Evolutionary conservation across 1,140 invertebrate species (phyloP), one percentile per base, ranked within the genome.

Genomic region (Philopotamus ludificatus): DNA sequence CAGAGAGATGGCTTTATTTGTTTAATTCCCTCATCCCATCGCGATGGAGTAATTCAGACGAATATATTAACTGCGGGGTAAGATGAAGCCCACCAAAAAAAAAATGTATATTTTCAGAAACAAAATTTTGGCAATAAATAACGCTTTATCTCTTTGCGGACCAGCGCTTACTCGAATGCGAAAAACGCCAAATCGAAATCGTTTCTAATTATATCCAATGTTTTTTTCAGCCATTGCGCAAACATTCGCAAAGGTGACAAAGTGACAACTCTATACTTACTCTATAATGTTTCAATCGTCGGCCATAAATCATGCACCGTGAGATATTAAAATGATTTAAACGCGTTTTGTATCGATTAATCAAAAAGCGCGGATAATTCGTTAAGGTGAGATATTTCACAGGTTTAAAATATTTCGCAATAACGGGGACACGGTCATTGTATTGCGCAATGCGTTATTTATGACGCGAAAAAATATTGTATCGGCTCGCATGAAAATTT

Each of bases 121-220:
- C 65, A 44, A 66, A 61, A 45, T 59, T 68, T 64, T 45, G 49
- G 39, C 25, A 45, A 68, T 68, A 68, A 68, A 68, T 68, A 44
- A 65, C 42, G 45, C 34, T 65, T 67, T 68, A 68, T 68, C 66
- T 68, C 66, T 61, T 60, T 57, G 54, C 50, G 58, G 66, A 42
- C 66, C 57, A 55, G 47, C 62, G 65, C 57, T 54, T 58, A 66
- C 55, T 66, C 55, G 65, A 66, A 60, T 61, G 57, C n/a, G n/a
- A n/a, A n/a, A 68, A 64, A 60, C 44, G 39, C 41, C 23, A 26
- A 51, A 67, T 63, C 59, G 54, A 64, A 34, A 44, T 41, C 16
- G 44, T 53, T 34, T 47, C n/a, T 58, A 58, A 34, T 16, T 21
- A 42, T 3, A 41, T 20, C 44, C 4, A 47, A 47, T 44, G 26